Conservation (phyloP, 2,113 vertebrate species). For the Cathartes aura region DNA sequence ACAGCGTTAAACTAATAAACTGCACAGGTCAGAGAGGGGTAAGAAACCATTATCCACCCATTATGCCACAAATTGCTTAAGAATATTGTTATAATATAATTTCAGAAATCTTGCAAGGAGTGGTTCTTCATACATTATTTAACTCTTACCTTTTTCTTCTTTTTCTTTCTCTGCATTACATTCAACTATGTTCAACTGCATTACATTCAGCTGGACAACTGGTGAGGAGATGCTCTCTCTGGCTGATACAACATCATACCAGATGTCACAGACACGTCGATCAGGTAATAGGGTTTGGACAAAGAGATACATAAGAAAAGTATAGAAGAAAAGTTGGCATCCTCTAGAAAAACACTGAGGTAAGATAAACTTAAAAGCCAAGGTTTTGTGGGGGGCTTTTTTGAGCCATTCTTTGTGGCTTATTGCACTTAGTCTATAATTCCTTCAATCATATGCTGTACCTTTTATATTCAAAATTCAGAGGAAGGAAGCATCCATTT, state of each 20-base stretch:
- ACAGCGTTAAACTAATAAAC: not conserved
- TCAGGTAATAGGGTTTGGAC: not conserved
- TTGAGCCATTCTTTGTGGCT: not conserved
- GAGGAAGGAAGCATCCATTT: not conserved
- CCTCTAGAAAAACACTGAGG: not conserved
- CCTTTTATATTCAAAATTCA: not conserved
- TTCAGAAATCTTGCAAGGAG: not conserved
- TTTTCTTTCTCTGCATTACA: not conserved
- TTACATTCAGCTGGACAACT: not conserved
- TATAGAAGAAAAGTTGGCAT: not conserved
- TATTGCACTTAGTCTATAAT: not conserved
- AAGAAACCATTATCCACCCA: not conserved
- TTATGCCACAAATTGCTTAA: not conserved
- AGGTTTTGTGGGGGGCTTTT: not conserved
- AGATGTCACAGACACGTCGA: not conserved
- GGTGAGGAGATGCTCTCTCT: not conserved
- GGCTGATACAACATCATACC: not conserved
- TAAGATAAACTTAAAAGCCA: not conserved
- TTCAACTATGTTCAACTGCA: not conserved
- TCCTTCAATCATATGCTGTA: not conserved
- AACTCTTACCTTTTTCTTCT: not conserved
- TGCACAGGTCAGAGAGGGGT: not conserved
- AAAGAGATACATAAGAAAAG: not conserved
- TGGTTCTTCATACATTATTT: not conserved
- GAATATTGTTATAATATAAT: not conserved